Percentiles rank a stretch among this genome's conserved stretches.
Evolutionary conservation across 2,797 vertebrate species (phyloP).

Genomic region (Rhinella marina): DNA sequence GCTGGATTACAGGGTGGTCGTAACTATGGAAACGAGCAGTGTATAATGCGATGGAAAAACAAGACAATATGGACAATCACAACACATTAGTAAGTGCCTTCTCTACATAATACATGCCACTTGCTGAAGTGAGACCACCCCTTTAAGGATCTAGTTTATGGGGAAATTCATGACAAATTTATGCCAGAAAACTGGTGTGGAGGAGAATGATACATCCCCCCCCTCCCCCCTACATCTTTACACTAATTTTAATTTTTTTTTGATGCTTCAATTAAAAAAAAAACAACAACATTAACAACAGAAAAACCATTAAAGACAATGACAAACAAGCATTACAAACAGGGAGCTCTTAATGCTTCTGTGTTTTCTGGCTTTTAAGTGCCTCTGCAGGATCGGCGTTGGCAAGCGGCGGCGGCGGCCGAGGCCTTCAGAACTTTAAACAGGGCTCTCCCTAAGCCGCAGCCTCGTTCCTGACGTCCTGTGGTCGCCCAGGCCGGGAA

Average conservation of each 20-base stretch:
- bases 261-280: slow-evolving; percentile 25
- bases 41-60: too few species aligned
- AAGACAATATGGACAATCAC: too few species aligned
- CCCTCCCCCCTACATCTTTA: neutral
- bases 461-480: slow-evolving; percentile 20
- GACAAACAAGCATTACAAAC: slow-evolving; percentile 37
- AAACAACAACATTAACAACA: slow-evolving; percentile 13
- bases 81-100: too few species aligned
- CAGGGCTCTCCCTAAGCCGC: slow-evolving; percentile 7
- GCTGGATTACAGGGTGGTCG: too few species aligned
- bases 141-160: neutral
- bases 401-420: neutral
- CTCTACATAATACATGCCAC: too few species aligned
- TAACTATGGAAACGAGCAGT: too few species aligned
- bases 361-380: slow-evolving; percentile 34
- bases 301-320: slow-evolving; percentile 42
- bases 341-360: slow-evolving; percentile 23
- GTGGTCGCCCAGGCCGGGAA: slow-evolving; percentile 5
- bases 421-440: slow-evolving; percentile 27
- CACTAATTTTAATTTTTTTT: slow-evolving; percentile 1
- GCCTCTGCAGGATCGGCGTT: slow-evolving; percentile 22
- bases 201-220: too few species aligned
- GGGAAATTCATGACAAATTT: too few species aligned
- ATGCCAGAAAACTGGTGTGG: too few species aligned
- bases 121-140: neutral